Base-by-base conservation (phyloP, 2,113 vertebrate species). In the Cryptotis parvus region DNA sequence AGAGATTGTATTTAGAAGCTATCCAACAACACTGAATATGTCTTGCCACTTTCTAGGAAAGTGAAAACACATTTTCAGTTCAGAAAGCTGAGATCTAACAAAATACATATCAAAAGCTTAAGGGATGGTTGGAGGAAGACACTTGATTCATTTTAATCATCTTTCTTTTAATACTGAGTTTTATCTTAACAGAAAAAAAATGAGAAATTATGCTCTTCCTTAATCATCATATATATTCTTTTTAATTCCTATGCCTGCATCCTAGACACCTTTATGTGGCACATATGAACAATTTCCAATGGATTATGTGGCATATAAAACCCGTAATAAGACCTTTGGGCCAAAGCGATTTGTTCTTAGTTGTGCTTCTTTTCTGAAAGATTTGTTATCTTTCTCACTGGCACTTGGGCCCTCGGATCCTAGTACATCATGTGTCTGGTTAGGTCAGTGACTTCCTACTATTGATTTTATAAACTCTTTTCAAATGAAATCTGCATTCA, bases 131-230 rank as follows among this genome's bases (percentile, higher is more conserved):
- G 39, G 24, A 87, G 24, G 41, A 43, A 86, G 63, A 75, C 8
- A 69, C 12, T n/a, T 58, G 24, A 92, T 92, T 61, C 15, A 92
- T 90, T 95, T 94, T 84, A 87, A 89, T 88, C 68, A 73, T 77
- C n/a, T 79, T 84, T 31, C 11, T 26, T 94, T 91, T 84, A 69
- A 81, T 92, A 45, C n/a, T 90, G 58, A 73, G 82, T 84, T 94
- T 89, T 45, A 68, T 68, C 65, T 11, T 85, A 86, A 43, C 58
- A 77, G 9, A 89, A 61, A 26, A 91, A 41, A 41, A 79, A 88
- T 81, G 3, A 22, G 52, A 49, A 84, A 15, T 45, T 63, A 74
- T 90, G 4, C 16, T 79, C 22, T n/a, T 86, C 39, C 76, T 74
- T 63, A 58, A 80, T 61, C 31, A 80, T 79, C 20, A 70, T 27